Conservation (phyloP, 1,140 invertebrate species). For the Musca vetustissima region DNA sequence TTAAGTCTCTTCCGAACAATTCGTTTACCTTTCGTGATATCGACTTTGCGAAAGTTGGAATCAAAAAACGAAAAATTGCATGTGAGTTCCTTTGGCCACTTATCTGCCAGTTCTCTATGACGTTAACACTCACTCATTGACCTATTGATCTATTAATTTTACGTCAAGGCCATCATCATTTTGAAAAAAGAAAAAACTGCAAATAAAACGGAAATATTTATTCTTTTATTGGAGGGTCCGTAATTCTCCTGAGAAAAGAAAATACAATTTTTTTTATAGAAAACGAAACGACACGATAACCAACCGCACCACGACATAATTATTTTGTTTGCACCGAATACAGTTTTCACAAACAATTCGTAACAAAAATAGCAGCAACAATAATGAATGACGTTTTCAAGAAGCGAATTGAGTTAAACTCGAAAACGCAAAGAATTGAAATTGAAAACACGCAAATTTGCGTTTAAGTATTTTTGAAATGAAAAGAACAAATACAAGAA, state of each 20-base stretch:
- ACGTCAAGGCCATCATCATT: slow-evolving; percentile 10
- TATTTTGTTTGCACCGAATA: slow-evolving; percentile 3
- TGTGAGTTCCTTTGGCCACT: not conserved
- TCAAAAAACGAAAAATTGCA: not conserved
- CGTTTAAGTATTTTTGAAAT: slow-evolving; percentile 1
- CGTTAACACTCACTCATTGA: not conserved
- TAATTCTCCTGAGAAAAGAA: not conserved
- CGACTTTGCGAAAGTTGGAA: too few species aligned
- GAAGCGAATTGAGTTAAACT: slow-evolving; percentile 2
- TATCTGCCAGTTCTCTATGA: not conserved
- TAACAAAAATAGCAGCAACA: too few species aligned
- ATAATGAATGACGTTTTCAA: too few species aligned
- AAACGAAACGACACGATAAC: too few species aligned
- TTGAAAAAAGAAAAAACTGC: too few species aligned
- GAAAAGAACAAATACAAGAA: not conserved
- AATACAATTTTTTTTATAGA: too few species aligned
- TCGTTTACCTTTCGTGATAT: not conserved
- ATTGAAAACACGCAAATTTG: slow-evolving; percentile 21
- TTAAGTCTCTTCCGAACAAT: too few species aligned
- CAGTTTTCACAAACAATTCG: too few species aligned
- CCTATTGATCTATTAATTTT: slow-evolving; percentile 23
- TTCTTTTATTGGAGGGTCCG: not conserved
- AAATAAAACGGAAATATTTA: too few species aligned
- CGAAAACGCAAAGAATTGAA: slow-evolving; percentile 1
- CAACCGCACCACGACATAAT: not conserved